phyloP scores from a whole-genome alignment of 2,797 vertebrate genomes.

The Danio jaintianensis region DNA sequence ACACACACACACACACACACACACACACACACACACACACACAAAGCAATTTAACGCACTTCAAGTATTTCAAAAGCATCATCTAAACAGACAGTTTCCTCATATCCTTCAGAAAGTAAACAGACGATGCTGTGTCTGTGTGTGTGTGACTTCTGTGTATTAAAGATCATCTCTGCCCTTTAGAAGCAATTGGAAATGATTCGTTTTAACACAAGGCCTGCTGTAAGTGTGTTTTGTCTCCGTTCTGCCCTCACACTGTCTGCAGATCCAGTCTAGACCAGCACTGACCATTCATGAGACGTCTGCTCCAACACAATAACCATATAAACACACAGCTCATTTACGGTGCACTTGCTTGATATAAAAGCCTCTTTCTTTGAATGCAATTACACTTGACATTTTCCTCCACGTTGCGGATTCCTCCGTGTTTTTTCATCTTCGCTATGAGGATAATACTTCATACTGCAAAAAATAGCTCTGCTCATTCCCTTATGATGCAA shows the following conservation, averaged over 20 bases:
- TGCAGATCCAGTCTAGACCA: conserved; percentile 10
- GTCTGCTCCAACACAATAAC: conserved; percentile 20
- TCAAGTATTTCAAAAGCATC: conserved; percentile 21
- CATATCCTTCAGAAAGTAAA: conserved; percentile 12
- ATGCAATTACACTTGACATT: background rate
- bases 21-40: too few relatives aligned
- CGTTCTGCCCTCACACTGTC: background rate
- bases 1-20: too few relatives aligned
- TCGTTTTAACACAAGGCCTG: conserved; percentile 15
- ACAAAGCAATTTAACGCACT: background rate
- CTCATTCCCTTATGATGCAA: background rate
- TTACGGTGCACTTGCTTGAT: background rate
- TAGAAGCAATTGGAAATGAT: background rate
- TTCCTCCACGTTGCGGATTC: background rate
- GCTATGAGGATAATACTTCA: background rate
- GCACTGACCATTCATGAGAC: background rate
- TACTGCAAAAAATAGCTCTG: background rate
- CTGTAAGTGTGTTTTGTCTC: background rate
- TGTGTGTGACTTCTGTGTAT: background rate
- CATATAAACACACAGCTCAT: background rate
- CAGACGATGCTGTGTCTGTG: background rate
- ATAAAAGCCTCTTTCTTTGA: conserved; percentile 31
- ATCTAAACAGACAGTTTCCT: conserved; percentile 11
- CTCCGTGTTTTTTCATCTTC: background rate
- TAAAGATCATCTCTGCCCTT: background rate